phyloP scores from a whole-genome alignment of 2,113 vertebrate genomes.

The rat (Rattus norvegicus) region GRCr8 NC_086026.1:112944501-112945000 shows the following conservation, averaged over 20 bases:
- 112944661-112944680: neutral
- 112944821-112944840: neutral
- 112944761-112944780: neutral
- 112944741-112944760: constrained; percentile 24
- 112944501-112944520: neutral
- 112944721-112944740: neutral
- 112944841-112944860: neutral
- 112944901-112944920: constrained; percentile 69
- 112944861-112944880: constrained; percentile 11
- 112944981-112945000: constrained; percentile 82
- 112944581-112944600: neutral
- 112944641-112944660: neutral
- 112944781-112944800: neutral
- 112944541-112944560: neutral
- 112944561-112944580: neutral
- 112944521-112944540: neutral
- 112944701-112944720: neutral
- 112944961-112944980: constrained; percentile 78
- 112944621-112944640: neutral
- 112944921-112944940: constrained; percentile 80
- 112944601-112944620: neutral
- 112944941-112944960: constrained; percentile 85
- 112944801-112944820: neutral
- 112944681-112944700: neutral
- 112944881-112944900: constrained; percentile 68